Evolutionary conservation across 2,113 vertebrate species (phyloP), one percentile per base, ranked within the genome.

Genomic region (Scolopax mira): DNA sequence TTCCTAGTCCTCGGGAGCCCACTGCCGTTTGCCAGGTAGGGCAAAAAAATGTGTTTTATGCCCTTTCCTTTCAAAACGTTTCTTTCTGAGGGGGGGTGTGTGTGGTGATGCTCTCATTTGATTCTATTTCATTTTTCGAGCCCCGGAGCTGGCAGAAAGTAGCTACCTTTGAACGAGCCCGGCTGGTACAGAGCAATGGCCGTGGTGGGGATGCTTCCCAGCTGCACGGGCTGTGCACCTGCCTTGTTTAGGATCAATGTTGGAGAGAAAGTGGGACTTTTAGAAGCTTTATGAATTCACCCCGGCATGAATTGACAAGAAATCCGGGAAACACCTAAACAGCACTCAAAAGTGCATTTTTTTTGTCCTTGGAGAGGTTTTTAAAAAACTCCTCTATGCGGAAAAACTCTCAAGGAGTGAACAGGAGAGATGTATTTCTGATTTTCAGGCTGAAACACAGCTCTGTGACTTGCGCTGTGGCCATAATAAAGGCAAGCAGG

Each of bases 391-490:
- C 44, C 42, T 75, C 15, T 37, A 7, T 64, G 58, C 33, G 58
- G 85, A 89, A 35, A 15, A 66, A 71, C 54, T 78, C 81, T 91
- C 79, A 96, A 83, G 52, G 37, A 94, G 86, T 19, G n/a, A 83
- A 91, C 64, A 91, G 64, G 58, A 85, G 71, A 10, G 14, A 62
- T 1, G 5, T 71, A 42, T 62, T 89, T 96, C 85, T 96, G 96
- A 95, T 94, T 96, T 69, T 89, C 88, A 87, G 60, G 54, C 79
- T 89, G 94, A 94, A 97, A 93, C 85, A 91, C 86, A 91, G 64
- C 86, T 67, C 51, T 73, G 3, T 1, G 7, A 65, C 69, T 49
- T 2, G 0, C 13, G 4, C 64, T 84, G 33, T 2, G 25, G 48
- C 88, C 1, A 0, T 55, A 75, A 93, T 4, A 73, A 94, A 48